These are phyloP conservation scores for Trilocha varians DNA, from an alignment of 2,888 invertebrate genomes.

Conservation along the genomic window DNA sequence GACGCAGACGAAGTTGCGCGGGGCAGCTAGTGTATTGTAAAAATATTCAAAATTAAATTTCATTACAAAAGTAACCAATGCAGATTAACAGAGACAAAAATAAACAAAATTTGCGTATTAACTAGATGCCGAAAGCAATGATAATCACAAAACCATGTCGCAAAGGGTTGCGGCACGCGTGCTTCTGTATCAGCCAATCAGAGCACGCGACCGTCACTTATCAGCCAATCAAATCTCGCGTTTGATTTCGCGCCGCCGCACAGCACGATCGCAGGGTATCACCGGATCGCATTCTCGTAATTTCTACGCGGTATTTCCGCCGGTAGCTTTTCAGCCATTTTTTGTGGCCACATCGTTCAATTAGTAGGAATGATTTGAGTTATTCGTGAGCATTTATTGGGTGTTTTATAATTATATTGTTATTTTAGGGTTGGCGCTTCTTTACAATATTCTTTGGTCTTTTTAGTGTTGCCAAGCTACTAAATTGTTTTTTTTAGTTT, in stretches of 20 bases:
- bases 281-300: conserved; percentile 40
- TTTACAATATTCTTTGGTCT: conserved; percentile 8
- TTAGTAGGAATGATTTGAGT: conserved; percentile 53
- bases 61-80: too few relatives aligned
- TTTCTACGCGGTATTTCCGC: conserved; percentile 45
- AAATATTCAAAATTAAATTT: too few relatives aligned
- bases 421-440: too few relatives aligned
- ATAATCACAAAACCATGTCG: too few relatives aligned
- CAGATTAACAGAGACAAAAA: too few relatives aligned
- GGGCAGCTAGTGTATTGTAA: too few relatives aligned
- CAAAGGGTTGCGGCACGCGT: conserved; percentile 14
- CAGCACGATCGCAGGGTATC: conserved; percentile 35
- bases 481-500: too few relatives aligned
- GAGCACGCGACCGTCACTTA: conserved; percentile 22
- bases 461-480: background rate
- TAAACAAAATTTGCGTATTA: too few relatives aligned
- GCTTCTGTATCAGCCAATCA: conserved; percentile 22
- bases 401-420: conserved; percentile 18
- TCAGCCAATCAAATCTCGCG: conserved; percentile 28
- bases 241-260: conserved; percentile 34
- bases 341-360: conserved; percentile 24
- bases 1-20: too few relatives aligned
- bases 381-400: conserved; percentile 32
- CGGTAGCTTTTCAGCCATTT: conserved; percentile 39
- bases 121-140: too few relatives aligned